Base-by-base conservation (phyloP, 2,797 vertebrate species). In the Molossus molossus region DNA sequence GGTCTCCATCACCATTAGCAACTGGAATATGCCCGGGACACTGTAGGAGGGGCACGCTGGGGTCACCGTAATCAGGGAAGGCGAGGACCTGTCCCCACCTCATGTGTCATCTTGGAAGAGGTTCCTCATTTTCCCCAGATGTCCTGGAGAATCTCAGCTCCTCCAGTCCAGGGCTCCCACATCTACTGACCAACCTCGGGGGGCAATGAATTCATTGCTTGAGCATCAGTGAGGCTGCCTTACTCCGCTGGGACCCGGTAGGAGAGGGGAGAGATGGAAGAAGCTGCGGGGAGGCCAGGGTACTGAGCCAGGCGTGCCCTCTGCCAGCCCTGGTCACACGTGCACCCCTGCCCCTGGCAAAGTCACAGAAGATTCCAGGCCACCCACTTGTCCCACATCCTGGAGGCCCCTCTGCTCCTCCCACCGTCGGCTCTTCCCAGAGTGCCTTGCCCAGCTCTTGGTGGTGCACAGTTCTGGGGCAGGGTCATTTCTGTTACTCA, bases 231-330 rank as follows among this genome's bases (percentile, higher is more conserved):
- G 15, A 45, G 4, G 12, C 25, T 5, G 5, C 11, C 45, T 86
- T 5, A 8, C 62, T 82, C 48, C 48, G 10, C 1, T 0, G 0
- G 29, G 60, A 10, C 37, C 29, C 23, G 17, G 15, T 0, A 3
- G 79, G 25, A 82, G 33, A 73, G 14, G 53, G 48, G 23, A 50
- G 21, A 79, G 40, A 17, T 0, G 8, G 23, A 4, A 40, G 17
- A 20, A 1, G 20, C 27, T 0, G 18, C 12, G 0, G 2, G 14
- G 9, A 4, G 29, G 18, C 7, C 45, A 57, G 23, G n/a, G 69
- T 21, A 21, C 25, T 3, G 4, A 25, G 13, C 6, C 55, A 33
- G 57, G 7, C 2, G 0, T 6, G 27, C 9, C 14, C 29, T 45
- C 50, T 40, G 53, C 23, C 9, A 3, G 40, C 21, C 27, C 72